Conservation (phyloP, 1,140 invertebrate genomes). For the Neuroterus valhalla region DNA sequence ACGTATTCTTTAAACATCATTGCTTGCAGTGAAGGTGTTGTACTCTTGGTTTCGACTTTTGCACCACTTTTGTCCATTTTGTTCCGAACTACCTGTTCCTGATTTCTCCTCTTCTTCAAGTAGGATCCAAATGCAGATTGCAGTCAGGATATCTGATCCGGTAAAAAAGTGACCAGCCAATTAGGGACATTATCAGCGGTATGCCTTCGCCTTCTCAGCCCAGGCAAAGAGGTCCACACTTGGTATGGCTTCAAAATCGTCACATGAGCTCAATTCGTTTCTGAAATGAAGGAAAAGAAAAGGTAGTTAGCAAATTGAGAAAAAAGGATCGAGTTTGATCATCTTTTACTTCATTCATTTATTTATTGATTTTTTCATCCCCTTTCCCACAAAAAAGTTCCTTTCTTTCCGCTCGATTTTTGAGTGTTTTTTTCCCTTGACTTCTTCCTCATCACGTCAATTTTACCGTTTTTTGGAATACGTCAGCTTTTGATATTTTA, state of each 20-base stretch:
- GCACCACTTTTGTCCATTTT: slow-evolving; percentile 13
- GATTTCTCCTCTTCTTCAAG: slow-evolving; percentile 4
- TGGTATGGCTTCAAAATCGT: slow-evolving; percentile 68
- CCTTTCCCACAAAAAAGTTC: too few species aligned
- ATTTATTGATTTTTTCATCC: too few species aligned
- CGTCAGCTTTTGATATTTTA: too few species aligned
- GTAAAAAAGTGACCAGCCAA: slow-evolving; percentile 69
- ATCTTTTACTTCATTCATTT: too few species aligned
- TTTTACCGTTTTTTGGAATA: too few species aligned
- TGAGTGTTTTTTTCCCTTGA: too few species aligned
- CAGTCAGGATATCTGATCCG: slow-evolving; percentile 35
- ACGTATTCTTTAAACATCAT: slow-evolving; percentile 50
- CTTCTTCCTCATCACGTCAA: too few species aligned
- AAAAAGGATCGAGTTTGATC: too few species aligned
- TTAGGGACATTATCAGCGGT: slow-evolving; percentile 66
- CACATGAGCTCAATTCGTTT: slow-evolving; percentile 64
- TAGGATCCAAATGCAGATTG: not conserved
- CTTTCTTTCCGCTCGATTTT: too few species aligned
- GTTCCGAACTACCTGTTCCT: not conserved
- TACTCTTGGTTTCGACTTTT: slow-evolving; percentile 24
- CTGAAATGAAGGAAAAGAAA: slow-evolving; percentile 50
- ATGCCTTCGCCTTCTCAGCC: slow-evolving; percentile 70
- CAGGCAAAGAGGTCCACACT: slow-evolving; percentile 70
- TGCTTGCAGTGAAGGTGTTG: not conserved
- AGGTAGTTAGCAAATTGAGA: too few species aligned